phyloP scores from a whole-genome alignment of 2,888 invertebrate species.

The Tuberolachnus salignus region DNA sequence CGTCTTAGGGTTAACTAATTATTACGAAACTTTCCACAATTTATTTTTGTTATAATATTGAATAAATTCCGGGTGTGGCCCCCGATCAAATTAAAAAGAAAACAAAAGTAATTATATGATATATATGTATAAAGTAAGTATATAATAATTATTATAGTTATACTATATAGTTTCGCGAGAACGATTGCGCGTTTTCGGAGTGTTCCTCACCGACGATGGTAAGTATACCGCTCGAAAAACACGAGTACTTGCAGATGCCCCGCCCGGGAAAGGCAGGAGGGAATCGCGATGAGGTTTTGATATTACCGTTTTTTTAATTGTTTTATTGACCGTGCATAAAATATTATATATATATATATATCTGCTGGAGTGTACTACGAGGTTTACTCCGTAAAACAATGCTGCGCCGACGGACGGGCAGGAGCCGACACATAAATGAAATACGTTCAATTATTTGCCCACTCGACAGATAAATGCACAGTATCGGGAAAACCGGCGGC shows the following conservation, averaged over 20 bases:
- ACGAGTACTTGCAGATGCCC: background rate
- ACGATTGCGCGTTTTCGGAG: slow-evolving; percentile 9
- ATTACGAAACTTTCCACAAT: too few species aligned
- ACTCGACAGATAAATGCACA: slow-evolving; percentile 14
- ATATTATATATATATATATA: background rate
- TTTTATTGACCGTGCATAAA: background rate
- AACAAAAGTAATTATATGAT: too few species aligned
- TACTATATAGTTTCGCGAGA: background rate
- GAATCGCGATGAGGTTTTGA: background rate
- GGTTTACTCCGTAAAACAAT: background rate
- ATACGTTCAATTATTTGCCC: slow-evolving; percentile 42
- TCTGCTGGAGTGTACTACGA: background rate
- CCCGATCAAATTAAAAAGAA: too few species aligned
- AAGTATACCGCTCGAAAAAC: background rate
- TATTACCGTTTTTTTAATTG: background rate
- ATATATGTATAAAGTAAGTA: too few species aligned
- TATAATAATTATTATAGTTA: too few species aligned
- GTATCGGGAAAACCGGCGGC: slow-evolving; percentile 2
- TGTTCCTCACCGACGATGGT: background rate
- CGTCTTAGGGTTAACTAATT: too few species aligned
- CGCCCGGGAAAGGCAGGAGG: too few species aligned
- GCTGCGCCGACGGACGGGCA: background rate
- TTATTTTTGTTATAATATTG: too few species aligned
- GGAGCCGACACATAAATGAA: background rate
- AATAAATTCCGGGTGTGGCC: too few species aligned